Percentiles rank a stretch among this genome's conserved stretches.
Conservation (phyloP, 1,140 invertebrate genomes). For the Panagrolaimus sp. region DNA sequence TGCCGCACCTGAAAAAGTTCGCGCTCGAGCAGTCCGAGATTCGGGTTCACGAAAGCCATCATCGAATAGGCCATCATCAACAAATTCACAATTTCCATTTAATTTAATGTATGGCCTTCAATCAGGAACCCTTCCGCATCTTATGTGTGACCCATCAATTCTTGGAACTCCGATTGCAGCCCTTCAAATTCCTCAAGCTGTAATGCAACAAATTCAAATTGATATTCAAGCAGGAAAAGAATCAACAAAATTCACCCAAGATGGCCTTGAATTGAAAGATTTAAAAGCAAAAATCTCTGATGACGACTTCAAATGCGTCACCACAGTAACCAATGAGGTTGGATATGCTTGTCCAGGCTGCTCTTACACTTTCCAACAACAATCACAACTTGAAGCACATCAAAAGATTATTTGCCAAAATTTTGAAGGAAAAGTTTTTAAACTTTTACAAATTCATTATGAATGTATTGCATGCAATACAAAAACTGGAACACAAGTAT, state of each 20-base stretch:
- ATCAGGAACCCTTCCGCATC: not conserved
- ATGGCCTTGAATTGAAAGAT: slow-evolving; percentile 35
- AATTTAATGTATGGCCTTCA: slow-evolving; percentile 42
- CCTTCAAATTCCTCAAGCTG: slow-evolving; percentile 54
- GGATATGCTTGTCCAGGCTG: slow-evolving; percentile 56
- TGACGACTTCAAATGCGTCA: slow-evolving; percentile 34
- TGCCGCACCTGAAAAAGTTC: no score
- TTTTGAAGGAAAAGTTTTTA: slow-evolving; percentile 42
- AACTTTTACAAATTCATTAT: slow-evolving; percentile 55
- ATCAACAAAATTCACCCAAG: slow-evolving; percentile 49
- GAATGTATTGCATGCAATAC: slow-evolving; percentile 44
- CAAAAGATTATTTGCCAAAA: slow-evolving; percentile 52
- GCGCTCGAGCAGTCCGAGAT: not conserved
- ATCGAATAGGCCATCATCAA: slow-evolving; percentile 19
- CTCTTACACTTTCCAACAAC: slow-evolving; percentile 55
- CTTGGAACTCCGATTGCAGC: slow-evolving; percentile 52
- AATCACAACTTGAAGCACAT: slow-evolving; percentile 49
- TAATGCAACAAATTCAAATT: slow-evolving; percentile 46
- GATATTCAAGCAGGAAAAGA: slow-evolving; percentile 41
- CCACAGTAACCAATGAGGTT: slow-evolving; percentile 41
- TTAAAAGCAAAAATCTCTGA: slow-evolving; percentile 30
- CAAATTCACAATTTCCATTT: slow-evolving; percentile 39
- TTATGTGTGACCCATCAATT: slow-evolving; percentile 42
- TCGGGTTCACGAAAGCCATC: not conserved
- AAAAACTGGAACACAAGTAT: slow-evolving; percentile 54